Evolutionary conservation across 1,140 invertebrate species (phyloP), one percentile per base, ranked within the genome.

Genomic region (Ips typographus): DNA sequence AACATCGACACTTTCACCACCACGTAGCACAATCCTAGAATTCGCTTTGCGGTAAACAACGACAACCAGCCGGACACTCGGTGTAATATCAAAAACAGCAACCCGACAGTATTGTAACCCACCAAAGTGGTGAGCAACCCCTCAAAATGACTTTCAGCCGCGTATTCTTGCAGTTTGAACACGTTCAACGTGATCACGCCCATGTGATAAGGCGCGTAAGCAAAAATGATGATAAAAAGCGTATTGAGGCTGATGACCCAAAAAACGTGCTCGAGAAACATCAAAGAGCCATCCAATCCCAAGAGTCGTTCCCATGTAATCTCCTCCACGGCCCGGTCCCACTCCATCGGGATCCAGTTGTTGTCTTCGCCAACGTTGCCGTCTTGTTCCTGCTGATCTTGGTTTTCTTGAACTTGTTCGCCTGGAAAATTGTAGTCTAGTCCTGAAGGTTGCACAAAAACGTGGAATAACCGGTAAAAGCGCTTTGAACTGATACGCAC

Each of bases 221-320:
- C 98, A 86, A 94, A 89, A 75, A 94, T 87, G 65, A 98, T 88
- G 69, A 99, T 98, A 80, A 98, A 99, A 36, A 99, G 83, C 2
- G 96, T 97, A 79, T 99, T 99, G 3, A 99, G 83, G 0, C 95
- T 97, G 4, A 98, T 94, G 4, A 98, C 96, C 97, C 97, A 99
- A 79, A 99, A 98, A 0, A 99, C 96, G 84, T 99, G 96, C 82
- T 99, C 98, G 39, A 99, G 83, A 78, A 99, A 99, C 8, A 97
- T 90, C 40, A 99, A 86, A 0, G 96, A 98, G 0, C 98, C 98
- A 84, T 99, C 98, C 1, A 99, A 82, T 1, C 98, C 98, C 1
- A 99, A 83, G 1, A 99, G 83, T 74, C 96, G 85, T 79, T 99
- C 96, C 97, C 97, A 99, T 0, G 98, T 99, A 1, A 99, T 80